Conservation (phyloP, 1,140 invertebrate species). For the Leptinotarsa lineolata region DNA sequence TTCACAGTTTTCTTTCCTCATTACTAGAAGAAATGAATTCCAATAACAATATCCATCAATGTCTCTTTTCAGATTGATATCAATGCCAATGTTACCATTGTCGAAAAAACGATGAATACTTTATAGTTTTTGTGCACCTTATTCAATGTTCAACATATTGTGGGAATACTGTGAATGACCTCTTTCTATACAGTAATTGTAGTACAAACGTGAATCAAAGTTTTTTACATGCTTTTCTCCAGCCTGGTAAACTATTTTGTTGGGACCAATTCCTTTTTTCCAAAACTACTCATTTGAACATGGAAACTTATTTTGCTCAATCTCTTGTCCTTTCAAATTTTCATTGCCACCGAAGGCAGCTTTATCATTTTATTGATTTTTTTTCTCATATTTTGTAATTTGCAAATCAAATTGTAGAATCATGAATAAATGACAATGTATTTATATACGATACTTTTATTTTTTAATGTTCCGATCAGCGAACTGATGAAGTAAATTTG, state of each 20-base stretch:
- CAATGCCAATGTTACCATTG: too few species aligned
- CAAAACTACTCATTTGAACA: not conserved
- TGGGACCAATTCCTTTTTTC: constrained; percentile 16
- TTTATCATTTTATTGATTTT: not conserved
- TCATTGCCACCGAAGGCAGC: not conserved
- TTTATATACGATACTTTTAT: constrained; percentile 8
- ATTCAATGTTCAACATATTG: too few species aligned
- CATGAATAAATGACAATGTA: constrained; percentile 25
- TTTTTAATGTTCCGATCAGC: not conserved
- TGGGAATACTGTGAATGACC: not conserved
- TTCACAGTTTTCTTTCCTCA: not conserved
- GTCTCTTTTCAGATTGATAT: too few species aligned
- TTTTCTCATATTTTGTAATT: constrained; percentile 4
- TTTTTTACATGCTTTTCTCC: constrained; percentile 3
- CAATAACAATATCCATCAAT: too few species aligned
- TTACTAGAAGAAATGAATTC: too few species aligned
- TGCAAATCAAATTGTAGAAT: constrained; percentile 18
- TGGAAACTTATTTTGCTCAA: not conserved
- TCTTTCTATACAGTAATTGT: not conserved
- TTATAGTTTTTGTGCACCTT: too few species aligned
- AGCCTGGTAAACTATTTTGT: constrained; percentile 15
- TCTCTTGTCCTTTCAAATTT: not conserved
- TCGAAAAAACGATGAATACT: too few species aligned
- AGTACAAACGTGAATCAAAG: constrained; percentile 19
- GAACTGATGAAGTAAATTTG: too few species aligned